Evolutionary conservation across 2,888 invertebrate genomes (phyloP), one percentile per base, ranked within the genome.

Genomic region (Pandemis cinnamomeana): DNA sequence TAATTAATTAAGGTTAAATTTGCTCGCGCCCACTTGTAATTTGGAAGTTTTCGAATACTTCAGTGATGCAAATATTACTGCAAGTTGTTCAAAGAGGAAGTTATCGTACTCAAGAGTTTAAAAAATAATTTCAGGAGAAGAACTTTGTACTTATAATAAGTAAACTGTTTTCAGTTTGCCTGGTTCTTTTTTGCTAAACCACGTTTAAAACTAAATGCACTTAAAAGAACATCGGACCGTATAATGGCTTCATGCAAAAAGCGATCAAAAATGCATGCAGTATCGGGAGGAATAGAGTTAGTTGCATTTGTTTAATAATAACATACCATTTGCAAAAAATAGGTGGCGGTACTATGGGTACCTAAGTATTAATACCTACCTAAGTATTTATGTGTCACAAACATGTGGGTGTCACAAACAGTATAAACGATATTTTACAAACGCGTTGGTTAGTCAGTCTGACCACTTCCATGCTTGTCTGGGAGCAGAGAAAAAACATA

Each of bases 61-160:
- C 4, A 36, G 27, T 58, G 41, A 64, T 64, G 69, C 67, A 67
- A 61, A 72, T 61, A 42, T 13, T 11, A 41, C 46, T 58, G 41
- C 20, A 68, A 67, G 53, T 55, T 68, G 20, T 27, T 63, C 27
- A 63, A 68, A 48, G 64, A 5, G n/a, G n/a, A 71, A 71, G 63
- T 72, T 68, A 58, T 55, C 62, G 41, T 15, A 46, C 36, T 46
- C 20, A 62, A 11, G 62, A 67, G 67, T 67, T 72, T 7, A 13
- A 27, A 72, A 72, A 44, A 67, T 62, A 72, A 72, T 44, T 46
- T 53, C 20, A n/a, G n/a, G 51, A 67, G 53, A 7, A 27, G 15
- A 62, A 46, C 42, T 62, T 53, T 48, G 2, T 27, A 27, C n/a
- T 44, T 46, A 46, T 36, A 53, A 51, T 44, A 11, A 67, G 41